Base-by-base conservation (phyloP, 23 tunicate genomes). In the Clavelina lepadiformis region DNA sequence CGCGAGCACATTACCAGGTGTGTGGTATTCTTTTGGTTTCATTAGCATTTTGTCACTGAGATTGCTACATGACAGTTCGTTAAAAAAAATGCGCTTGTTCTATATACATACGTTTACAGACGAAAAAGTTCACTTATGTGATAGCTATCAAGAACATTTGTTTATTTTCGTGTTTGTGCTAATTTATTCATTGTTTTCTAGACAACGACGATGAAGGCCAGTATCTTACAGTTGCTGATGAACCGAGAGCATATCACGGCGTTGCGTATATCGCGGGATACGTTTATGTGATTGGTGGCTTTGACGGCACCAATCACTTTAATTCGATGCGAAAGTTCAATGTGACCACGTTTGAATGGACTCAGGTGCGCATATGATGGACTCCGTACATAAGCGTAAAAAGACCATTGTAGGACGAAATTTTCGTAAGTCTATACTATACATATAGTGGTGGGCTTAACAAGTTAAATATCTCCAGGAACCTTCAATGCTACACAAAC, bases 231-330 rank as follows among this genome's bases (percentile, higher is more conserved):
- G 71, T 81, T 3, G 83, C 81, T 22, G 97, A 89, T 37, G 54
- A 68, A 18, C 97, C 97, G 5, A 29, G 97, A 3, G 97, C 97
- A 2, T 89, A 89, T 50, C 97, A 89, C 46, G 97, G 97, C 28
- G 83, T 89, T 13, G 97, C 97, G 24, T 89, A 47, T 61, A 49
- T 89, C 3, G 63, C 63, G 18, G 86, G 76, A 21, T 81, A 21
- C 70, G 63, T 89, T 5, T 89, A 75, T 65, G 86, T 89, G 59
- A 89, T 89, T n/a, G 97, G 97, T 0, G 97, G 97, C 2, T 89
- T 89, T 31, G 97, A 89, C 46, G 97, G 97, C 1, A 65, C 68
- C 28, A 72, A 81, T 61, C 81, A 89, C 69, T 89, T 89, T 77
- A 89, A 89, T 65, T 75, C 89, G 1, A 79, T 76, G 6, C 69